phyloP scores from a whole-genome alignment of 1,140 invertebrate genomes.

The Stegodyphus mimosarum region DNA sequence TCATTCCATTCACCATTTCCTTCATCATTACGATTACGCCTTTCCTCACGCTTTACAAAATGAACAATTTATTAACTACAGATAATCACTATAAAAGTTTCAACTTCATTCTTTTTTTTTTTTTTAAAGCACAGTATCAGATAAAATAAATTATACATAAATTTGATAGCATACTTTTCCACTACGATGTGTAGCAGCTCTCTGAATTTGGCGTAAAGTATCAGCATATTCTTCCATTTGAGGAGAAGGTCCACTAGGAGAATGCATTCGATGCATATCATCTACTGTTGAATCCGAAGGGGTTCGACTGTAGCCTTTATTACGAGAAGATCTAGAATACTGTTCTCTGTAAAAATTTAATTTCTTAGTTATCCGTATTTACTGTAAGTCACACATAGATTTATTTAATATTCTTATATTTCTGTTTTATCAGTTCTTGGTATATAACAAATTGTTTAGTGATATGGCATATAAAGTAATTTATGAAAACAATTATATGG shows the following conservation, averaged over 20 bases:
- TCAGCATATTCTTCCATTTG: constrained; percentile 59
- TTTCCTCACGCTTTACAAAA: constrained; percentile 27
- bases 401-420: no score
- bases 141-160: background rate
- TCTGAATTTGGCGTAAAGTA: constrained; percentile 52
- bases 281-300: constrained; percentile 31
- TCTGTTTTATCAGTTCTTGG: no score
- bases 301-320: constrained; percentile 1
- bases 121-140: no score
- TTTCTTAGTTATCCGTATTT: no score
- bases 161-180: constrained; percentile 24
- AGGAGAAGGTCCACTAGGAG: constrained; percentile 46
- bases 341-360: constrained; percentile 16
- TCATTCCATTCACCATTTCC: constrained; percentile 45
- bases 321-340: constrained; percentile 29
- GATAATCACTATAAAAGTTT: no score
- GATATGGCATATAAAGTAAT: no score
- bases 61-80: background rate
- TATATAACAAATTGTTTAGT: no score
- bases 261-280: constrained; percentile 15
- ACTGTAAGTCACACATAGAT: no score
- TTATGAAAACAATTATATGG: no score
- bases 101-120: no score
- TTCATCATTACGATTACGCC: constrained; percentile 34
- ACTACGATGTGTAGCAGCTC: constrained; percentile 36